Percentiles rank a stretch among this genome's conserved stretches.
These are phyloP conservation scores for Acrobasis repandana DNA, from an alignment of 2,888 invertebrate species.

Conservation along the genomic window DNA sequence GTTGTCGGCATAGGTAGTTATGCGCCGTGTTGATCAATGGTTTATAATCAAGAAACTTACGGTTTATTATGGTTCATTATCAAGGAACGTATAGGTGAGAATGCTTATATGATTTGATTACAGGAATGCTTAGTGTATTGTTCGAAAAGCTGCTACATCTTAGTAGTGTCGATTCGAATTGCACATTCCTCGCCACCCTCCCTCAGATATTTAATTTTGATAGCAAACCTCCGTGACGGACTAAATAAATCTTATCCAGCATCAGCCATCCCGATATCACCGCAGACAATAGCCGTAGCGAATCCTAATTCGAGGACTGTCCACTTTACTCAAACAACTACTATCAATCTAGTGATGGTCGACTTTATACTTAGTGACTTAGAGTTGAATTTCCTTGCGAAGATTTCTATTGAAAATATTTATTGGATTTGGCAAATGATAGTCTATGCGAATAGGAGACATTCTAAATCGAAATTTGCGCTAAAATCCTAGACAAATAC, in stretches of 20 bases:
- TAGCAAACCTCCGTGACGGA: constrained; percentile 70
- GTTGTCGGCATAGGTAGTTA: no score
- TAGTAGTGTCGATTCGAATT: constrained; percentile 40
- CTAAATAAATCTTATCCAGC: constrained; percentile 75
- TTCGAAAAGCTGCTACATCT: neutral
- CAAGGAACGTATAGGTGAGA: no score
- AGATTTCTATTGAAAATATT: constrained; percentile 21
- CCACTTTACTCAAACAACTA: constrained; percentile 39
- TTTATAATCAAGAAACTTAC: no score
- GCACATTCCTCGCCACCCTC: constrained; percentile 46
- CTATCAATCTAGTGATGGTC: neutral
- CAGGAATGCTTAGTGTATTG: no score
- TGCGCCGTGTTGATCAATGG: no score
- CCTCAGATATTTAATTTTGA: constrained; percentile 79
- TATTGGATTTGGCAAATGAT: constrained; percentile 21
- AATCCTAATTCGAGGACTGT: constrained; percentile 66
- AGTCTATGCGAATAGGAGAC: constrained; percentile 20
- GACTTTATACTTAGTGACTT: neutral
- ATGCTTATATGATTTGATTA: no score
- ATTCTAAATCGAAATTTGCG: constrained; percentile 33
- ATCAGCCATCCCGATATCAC: constrained; percentile 75
- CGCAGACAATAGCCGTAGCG: constrained; percentile 77
- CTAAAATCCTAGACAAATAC: constrained; percentile 31
- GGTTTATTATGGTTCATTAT: no score
- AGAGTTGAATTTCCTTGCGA: constrained; percentile 1